Evolutionary conservation across 2,797 vertebrate genomes (phyloP).

Genomic region (Mallotus villosus): DNA sequence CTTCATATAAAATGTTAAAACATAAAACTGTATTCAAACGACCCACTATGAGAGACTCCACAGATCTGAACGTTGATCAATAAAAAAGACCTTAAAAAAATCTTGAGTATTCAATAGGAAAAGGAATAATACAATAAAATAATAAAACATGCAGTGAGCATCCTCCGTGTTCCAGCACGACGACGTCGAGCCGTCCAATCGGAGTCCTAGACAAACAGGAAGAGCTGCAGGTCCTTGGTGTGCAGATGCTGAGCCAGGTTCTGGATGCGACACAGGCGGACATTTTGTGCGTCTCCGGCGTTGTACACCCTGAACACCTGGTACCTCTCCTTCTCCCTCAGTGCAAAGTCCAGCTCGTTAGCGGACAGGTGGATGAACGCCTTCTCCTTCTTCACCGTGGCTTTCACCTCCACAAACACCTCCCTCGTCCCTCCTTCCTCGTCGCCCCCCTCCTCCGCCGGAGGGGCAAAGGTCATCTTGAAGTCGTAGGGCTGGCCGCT

Average conservation of each 20-base stretch:
- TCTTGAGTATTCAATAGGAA: neutral
- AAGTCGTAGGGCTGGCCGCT: slow-evolving; percentile 78
- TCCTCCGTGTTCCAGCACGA: neutral
- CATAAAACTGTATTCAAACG: too few relatives aligned
- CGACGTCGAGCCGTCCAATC: neutral
- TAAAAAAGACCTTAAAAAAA: too few relatives aligned
- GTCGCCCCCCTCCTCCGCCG: neutral
- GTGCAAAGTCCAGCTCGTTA: slow-evolving; percentile 78
- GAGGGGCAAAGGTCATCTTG: slow-evolving; percentile 56
- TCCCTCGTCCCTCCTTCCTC: neutral
- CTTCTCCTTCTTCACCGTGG: slow-evolving; percentile 71
- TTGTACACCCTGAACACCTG: slow-evolving; percentile 77
- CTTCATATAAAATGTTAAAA: too few relatives aligned
- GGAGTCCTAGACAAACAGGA: slow-evolving; percentile 68
- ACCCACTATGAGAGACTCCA: too few relatives aligned
- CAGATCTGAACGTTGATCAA: too few relatives aligned
- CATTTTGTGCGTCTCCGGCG: slow-evolving; percentile 67
- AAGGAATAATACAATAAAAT: neutral
- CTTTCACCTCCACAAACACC: slow-evolving; percentile 79
- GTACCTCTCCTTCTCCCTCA: slow-evolving; percentile 71
- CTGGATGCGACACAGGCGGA: slow-evolving; percentile 73
- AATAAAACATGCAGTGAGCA: neutral
- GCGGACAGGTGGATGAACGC: slow-evolving; percentile 75
- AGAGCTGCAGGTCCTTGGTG: slow-evolving; percentile 74
- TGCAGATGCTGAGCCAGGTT: slow-evolving; percentile 81